These are phyloP conservation scores for Neodon shergylaensis DNA, from an alignment of 2,113 vertebrate genomes.

Conservation along the genomic window DNA sequence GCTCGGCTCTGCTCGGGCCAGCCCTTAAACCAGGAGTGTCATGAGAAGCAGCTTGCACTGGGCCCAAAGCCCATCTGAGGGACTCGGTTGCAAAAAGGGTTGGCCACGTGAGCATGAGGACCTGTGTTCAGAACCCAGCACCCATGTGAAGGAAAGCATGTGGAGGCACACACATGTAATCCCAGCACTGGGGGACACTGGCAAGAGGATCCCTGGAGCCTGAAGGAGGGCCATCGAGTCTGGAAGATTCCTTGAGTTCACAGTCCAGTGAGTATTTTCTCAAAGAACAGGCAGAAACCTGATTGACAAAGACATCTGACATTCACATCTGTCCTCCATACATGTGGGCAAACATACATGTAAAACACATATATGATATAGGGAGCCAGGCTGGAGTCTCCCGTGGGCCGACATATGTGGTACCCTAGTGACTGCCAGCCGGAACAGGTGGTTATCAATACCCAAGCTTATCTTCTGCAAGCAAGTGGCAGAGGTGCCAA, in stretches of 20 bases:
- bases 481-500: neutral
- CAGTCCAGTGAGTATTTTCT: neutral
- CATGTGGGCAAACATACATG: neutral
- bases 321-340: too few species aligned
- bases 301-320: neutral
- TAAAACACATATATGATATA: neutral
- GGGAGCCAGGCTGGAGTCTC: neutral
- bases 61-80: neutral
- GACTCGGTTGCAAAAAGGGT: neutral
- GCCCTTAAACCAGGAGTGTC: neutral
- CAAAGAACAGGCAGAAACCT: neutral
- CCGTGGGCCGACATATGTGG: neutral
- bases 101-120: neutral
- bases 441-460: neutral
- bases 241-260: neutral
- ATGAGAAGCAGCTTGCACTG: neutral
- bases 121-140: neutral
- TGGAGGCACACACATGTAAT: too few species aligned
- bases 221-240: neutral
- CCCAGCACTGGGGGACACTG: neutral
- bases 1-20: neutral
- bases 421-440: neutral
- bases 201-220: neutral
- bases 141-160: neutral
- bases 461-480: neutral